These are phyloP conservation scores for Xenopus tropicalis DNA, from an alignment of 2,113 vertebrate genomes.

Conservation along the genomic window DNA sequence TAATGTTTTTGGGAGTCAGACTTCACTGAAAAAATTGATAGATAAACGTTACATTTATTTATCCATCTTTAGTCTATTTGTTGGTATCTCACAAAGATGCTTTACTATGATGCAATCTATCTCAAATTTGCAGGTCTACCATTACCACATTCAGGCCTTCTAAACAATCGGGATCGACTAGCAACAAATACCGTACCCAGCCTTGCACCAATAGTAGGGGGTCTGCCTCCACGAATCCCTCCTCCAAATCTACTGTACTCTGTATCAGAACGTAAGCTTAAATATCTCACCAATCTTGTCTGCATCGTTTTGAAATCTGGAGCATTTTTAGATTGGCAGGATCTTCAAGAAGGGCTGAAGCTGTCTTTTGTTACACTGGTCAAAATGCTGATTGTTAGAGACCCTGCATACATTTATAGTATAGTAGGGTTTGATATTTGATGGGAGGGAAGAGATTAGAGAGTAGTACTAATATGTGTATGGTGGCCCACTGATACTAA, in stretches of 20 bases:
- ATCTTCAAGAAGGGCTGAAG: neutral
- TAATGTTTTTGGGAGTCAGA: too few species aligned
- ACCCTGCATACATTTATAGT: too few species aligned
- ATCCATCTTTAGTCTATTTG: too few species aligned
- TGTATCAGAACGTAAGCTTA: slow-evolving; percentile 91
- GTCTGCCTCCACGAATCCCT: slow-evolving; percentile 80
- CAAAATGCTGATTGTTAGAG: neutral
- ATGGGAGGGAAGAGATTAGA: too few species aligned
- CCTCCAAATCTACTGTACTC: slow-evolving; percentile 88
- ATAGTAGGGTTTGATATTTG: too few species aligned
- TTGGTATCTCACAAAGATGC: too few species aligned
- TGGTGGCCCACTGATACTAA: too few species aligned
- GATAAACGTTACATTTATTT: too few species aligned
- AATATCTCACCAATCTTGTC: slow-evolving; percentile 35
- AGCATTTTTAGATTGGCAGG: slow-evolving; percentile 1
- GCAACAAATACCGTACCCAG: slow-evolving; percentile 81
- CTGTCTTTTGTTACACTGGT: neutral
- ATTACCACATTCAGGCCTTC: slow-evolving; percentile 73
- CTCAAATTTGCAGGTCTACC: slow-evolving; percentile 75
- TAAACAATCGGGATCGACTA: slow-evolving; percentile 82
- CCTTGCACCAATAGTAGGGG: slow-evolving; percentile 81
- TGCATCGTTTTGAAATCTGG: slow-evolving; percentile 4
- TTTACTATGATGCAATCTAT: slow-evolving; percentile 40
- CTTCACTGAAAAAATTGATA: too few species aligned
- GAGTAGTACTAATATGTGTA: too few species aligned